These are phyloP conservation scores for Actenoides lindsayi DNA, from an alignment of 2,113 vertebrate genomes.

Conservation along the genomic window DNA sequence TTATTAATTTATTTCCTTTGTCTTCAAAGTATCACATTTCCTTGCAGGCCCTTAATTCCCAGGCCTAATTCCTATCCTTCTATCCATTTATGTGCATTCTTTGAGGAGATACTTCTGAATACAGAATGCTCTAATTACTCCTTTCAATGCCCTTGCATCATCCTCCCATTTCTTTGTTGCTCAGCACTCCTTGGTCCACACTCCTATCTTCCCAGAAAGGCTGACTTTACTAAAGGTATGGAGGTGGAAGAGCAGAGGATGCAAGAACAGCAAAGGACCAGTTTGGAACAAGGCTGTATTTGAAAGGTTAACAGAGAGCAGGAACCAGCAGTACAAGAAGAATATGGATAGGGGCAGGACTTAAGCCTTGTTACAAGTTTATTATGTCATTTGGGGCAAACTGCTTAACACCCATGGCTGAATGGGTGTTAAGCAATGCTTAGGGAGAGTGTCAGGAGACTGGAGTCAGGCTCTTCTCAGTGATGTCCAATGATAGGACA, in stretches of 20 bases:
- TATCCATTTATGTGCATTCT: not conserved
- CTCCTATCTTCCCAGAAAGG: not conserved
- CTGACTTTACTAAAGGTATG: not conserved
- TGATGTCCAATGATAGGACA: too few species aligned
- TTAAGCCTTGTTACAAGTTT: not conserved
- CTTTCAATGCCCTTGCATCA: slow-evolving; percentile 28
- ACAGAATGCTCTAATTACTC: not conserved
- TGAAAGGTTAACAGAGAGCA: not conserved
- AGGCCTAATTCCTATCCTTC: slow-evolving; percentile 37
- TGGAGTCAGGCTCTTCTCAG: too few species aligned
- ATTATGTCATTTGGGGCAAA: not conserved
- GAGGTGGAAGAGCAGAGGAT: not conserved
- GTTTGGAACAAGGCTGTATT: not conserved
- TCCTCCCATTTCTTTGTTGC: not conserved
- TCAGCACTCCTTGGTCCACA: not conserved
- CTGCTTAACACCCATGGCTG: not conserved
- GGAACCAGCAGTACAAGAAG: not conserved
- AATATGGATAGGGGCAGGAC: not conserved
- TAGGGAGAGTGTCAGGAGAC: too few species aligned
- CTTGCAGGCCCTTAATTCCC: slow-evolving; percentile 34
- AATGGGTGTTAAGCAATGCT: too few species aligned
- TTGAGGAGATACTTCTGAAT: slow-evolving; percentile 34
- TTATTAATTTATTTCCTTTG: slow-evolving; percentile 27
- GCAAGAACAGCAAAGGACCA: not conserved
- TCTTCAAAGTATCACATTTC: slow-evolving; percentile 35